Percentiles rank a stretch among this genome's conserved stretches.
phyloP scores from a whole-genome alignment of 1,140 invertebrate genomes.

The Psix sp. region DNA sequence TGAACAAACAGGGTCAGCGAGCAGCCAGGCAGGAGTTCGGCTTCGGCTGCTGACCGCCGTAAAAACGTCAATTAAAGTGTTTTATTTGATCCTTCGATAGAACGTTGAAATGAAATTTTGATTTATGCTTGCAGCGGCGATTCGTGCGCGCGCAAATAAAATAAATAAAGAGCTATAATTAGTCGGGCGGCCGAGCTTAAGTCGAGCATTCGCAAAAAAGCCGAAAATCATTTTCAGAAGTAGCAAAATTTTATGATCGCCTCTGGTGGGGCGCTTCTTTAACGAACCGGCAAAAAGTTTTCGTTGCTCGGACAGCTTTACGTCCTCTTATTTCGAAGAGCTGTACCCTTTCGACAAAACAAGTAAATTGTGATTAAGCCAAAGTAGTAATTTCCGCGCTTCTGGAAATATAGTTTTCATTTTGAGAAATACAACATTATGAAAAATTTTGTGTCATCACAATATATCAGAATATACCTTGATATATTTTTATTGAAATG shows the following conservation, averaged over 20 bases:
- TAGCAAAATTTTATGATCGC: slow-evolving; percentile 55
- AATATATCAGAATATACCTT: too few species aligned
- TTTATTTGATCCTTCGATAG: slow-evolving; percentile 79
- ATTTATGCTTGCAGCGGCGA: slow-evolving; percentile 69
- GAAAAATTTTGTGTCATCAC: too few species aligned
- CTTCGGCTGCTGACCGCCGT: slow-evolving; percentile 75
- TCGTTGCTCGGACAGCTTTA: slow-evolving; percentile 28
- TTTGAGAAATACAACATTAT: too few species aligned
- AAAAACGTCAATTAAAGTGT: slow-evolving; percentile 79
- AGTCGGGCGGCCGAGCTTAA: slow-evolving; percentile 64
- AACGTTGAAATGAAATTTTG: slow-evolving; percentile 79
- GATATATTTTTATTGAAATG: too few species aligned
- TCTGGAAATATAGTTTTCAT: too few species aligned
- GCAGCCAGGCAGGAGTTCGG: slow-evolving; percentile 70
- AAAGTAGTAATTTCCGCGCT: too few species aligned
- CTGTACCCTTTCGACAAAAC: slow-evolving; percentile 11
- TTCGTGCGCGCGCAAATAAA: slow-evolving; percentile 70
- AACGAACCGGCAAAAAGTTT: slow-evolving; percentile 46
- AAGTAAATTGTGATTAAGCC: too few species aligned
- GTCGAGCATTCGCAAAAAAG: slow-evolving; percentile 47
- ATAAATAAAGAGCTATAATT: slow-evolving; percentile 77
- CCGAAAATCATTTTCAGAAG: slow-evolving; percentile 56
- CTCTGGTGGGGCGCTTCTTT: slow-evolving; percentile 13
- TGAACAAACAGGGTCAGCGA: slow-evolving; percentile 67
- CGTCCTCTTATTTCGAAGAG: slow-evolving; percentile 16